Conservation (phyloP, 2,113 vertebrate species). For the Rafetus swinhoei region DNA sequence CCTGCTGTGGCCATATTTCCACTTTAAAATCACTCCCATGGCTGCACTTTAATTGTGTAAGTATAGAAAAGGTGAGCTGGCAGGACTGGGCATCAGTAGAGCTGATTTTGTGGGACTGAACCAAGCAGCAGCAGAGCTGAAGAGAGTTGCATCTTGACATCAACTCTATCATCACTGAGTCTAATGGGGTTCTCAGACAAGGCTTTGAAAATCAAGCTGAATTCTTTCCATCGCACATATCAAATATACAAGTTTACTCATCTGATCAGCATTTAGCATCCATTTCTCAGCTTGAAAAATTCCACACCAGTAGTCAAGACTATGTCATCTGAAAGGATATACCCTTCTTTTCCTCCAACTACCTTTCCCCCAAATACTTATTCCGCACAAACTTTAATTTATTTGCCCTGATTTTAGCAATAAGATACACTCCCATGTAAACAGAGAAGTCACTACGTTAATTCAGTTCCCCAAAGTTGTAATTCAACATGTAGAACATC, state of each 20-base stretch:
- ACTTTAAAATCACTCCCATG: too few species aligned
- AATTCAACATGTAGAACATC: neutral
- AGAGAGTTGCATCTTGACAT: too few species aligned
- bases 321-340: neutral
- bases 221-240: neutral
- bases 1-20: too few species aligned
- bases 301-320: neutral
- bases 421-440: constrained; percentile 52
- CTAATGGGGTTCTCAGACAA: neutral
- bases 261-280: neutral
- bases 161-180: too few species aligned
- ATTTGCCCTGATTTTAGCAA: constrained; percentile 42
- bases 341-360: neutral
- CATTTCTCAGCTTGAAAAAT: neutral
- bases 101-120: too few species aligned
- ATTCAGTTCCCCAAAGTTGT: neutral
- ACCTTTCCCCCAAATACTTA: neutral
- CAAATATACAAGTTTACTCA: neutral
- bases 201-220: neutral
- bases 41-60: too few species aligned
- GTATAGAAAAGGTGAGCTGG: too few species aligned
- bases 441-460: neutral
- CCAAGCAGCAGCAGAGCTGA: too few species aligned
- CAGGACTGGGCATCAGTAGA: too few species aligned
- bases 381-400: constrained; percentile 12